Evolutionary conservation across 2,888 invertebrate genomes (phyloP), one percentile per base, ranked within the genome.

Genomic region (Lasioglossum lativentre): DNA sequence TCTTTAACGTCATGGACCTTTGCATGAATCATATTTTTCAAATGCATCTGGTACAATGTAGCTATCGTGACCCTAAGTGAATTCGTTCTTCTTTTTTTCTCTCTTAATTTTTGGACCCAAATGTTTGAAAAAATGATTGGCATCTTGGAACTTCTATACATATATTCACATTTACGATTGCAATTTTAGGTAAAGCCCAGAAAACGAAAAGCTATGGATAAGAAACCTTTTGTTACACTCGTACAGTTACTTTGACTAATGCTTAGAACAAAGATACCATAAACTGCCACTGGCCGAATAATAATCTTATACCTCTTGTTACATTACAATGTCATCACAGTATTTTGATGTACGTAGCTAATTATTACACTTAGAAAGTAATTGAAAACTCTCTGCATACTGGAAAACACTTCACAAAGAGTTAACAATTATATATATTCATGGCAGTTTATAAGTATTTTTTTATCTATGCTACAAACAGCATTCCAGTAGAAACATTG

Each of bases 301-400:
- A 88, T 88, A 89, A 89, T 83, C 73, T 91, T 90, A 90, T 83
- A 90, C 86, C 87, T 88, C 88, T 74, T 63, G 88, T 89, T 90
- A 92, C 85, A 88, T 91, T 90, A 92, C 82, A 91, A 91, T 93
- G 92, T 92, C 93, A 93, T 94, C 94, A 93, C 94, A 94, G 93
- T 87, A 87, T 92, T 93, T 93, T 92, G 91, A 93, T 93, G 92
- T 91, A 92, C 89, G 84, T 90, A 82, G 86, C 88, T 90, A 90
- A 91, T 88, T 91, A 89, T 84, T 89, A 89, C 86, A 90, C 89
- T 90, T 90, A 86, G 47, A 86, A 85, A 78, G 80, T 80, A 78
- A 89, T 88, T 88, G 82, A 47, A 56, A 91, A 89, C 88, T 87
- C 83, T 68, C 70, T 88, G 80, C 75, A 71, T 34, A 75, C 63